Conservation (phyloP, 2,888 invertebrate genomes). For the Pedicia rivosa region DNA sequence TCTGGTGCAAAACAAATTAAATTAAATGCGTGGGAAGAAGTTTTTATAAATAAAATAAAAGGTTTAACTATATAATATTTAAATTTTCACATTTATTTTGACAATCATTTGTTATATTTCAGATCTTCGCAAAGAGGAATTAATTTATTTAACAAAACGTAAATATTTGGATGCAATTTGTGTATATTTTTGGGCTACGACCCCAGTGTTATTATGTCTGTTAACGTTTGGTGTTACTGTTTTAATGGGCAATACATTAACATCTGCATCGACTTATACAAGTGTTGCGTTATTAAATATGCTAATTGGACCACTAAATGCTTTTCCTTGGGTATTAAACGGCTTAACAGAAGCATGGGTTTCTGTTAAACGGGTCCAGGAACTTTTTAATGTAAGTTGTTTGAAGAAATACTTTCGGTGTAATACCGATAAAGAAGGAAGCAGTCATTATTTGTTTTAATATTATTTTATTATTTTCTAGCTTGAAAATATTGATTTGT, state of each 20-base stretch:
- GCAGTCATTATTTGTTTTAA: too few species aligned
- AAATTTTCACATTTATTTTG: constrained; percentile 6
- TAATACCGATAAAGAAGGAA: too few species aligned
- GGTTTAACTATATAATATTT: constrained; percentile 33
- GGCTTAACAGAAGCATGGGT: constrained; percentile 94
- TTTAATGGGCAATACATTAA: constrained; percentile 58
- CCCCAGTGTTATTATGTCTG: constrained; percentile 79
- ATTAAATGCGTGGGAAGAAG: constrained; percentile 84
- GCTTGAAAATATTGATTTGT: constrained; percentile 26
- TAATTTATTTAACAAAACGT: constrained; percentile 62
- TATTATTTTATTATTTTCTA: constrained; percentile 8
- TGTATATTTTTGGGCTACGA: constrained; percentile 98
- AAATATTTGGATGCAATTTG: constrained; percentile 96
- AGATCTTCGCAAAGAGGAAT: constrained; percentile 53
- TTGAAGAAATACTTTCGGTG: too few species aligned
- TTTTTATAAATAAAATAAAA: constrained; percentile 55
- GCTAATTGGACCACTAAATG: constrained; percentile 89
- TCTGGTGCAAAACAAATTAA: constrained; percentile 82
- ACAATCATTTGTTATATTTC: constrained; percentile 13
- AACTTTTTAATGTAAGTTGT: constrained; percentile 51
- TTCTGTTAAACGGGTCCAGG: constrained; percentile 74
- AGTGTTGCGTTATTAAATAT: constrained; percentile 89
- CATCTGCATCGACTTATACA: constrained; percentile 86
- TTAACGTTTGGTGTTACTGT: constrained; percentile 69
- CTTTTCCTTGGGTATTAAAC: constrained; percentile 97